Evolutionary conservation across 2,113 vertebrate genomes (phyloP), one percentile per base, ranked within the genome.

Genomic region (Elachura formosa): DNA sequence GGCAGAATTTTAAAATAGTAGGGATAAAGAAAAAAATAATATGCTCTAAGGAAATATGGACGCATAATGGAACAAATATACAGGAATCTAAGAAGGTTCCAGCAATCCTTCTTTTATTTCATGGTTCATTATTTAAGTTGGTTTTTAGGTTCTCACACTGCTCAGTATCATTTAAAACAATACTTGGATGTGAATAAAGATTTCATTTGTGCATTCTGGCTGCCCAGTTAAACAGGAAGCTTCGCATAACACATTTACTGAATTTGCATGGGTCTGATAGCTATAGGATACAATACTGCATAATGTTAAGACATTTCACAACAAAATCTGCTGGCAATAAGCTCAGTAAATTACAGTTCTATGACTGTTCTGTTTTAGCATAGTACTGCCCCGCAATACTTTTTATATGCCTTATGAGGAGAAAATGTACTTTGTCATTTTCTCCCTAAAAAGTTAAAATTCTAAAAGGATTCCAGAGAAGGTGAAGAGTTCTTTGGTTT

Each of bases 221-320:
- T 89, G 71, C 23, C 34, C 40, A 77, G 36, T 49, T 19, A 92
- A 87, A 88, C 9, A 38, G 55, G 73, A 84, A 76, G 64, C 43
- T 92, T 87, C 87, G 84, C 43, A 76, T 80, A 94, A 79, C 34
- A 80, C 0, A 5, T 59, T 83, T 81, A 92, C 46, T 49, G 34
- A 90, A 95, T 94, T 93, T 93, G n/a, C 69, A 73, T 94, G 66
- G 71, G 40, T 58, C 63, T 77, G 58, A 88, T 80, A n/a, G 36
- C 41, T 92, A 80, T 52, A 52, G 23, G 66, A 61, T 77, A 84
- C 48, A 87, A 75, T 68, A 58, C 15, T 24, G 56, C 36, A 73
- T 58, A 89, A 77, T 45, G 36, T 68, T 75, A 95, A 76, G 33
- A 20, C 51, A 73, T 87, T 94, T 95, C 68, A 36, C 51, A 87